Evolutionary conservation across 1,140 invertebrate genomes (phyloP).

Genomic region (Leptestheria dahalacensis): DNA sequence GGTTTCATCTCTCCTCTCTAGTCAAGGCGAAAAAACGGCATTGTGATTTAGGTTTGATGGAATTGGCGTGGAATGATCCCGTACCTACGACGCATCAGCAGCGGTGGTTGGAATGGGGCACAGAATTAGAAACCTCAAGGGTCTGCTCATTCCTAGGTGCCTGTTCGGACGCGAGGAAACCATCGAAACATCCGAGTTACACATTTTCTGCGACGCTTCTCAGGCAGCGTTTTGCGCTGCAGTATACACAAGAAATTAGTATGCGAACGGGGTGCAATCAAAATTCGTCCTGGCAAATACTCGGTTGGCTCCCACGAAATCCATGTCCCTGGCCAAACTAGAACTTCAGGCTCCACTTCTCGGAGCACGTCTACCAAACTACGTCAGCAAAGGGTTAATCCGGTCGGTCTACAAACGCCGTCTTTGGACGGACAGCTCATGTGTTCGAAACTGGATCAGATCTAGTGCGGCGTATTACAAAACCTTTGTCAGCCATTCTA

Average conservation of each 20-base stretch:
- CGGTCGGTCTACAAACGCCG: background rate
- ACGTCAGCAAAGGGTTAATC: background rate
- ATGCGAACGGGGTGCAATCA: background rate
- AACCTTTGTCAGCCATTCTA: too few relatives aligned
- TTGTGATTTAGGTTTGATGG: background rate
- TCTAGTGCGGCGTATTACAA: background rate
- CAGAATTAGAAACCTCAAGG: background rate
- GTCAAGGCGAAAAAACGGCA: background rate
- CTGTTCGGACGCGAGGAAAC: background rate
- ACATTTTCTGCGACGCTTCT: conserved; percentile 16
- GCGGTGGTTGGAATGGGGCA: conserved; percentile 1
- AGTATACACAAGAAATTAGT: background rate
- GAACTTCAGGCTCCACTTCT: background rate
- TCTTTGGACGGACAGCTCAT: background rate
- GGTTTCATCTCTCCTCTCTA: background rate
- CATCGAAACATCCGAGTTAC: conserved; percentile 4
- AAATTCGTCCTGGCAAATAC: conserved; percentile 14
- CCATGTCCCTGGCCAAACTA: background rate
- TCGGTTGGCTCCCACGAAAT: conserved; percentile 13
- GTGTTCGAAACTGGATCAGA: background rate
- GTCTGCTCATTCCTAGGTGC: background rate
- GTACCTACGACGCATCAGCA: background rate
- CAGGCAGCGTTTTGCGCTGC: conserved; percentile 12
- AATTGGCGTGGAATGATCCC: background rate
- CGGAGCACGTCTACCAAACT: background rate